Base-by-base conservation (phyloP, 2,113 vertebrate genomes). In the Lipophrys pholis region DNA sequence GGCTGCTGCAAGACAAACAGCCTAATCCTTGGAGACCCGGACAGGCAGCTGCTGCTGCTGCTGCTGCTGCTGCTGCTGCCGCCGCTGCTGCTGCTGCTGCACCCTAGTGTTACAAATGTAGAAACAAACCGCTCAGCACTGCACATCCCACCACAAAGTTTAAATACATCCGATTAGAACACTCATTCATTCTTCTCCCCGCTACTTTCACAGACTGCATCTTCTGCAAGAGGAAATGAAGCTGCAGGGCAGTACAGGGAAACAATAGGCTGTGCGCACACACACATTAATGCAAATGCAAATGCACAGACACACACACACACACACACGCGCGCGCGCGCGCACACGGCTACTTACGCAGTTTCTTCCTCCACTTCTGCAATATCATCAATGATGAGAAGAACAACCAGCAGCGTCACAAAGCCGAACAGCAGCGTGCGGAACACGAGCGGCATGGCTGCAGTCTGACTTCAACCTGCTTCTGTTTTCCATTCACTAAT, bases 311-410 rank as follows among this genome's bases (percentile, higher is more conserved):
- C 55, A 0, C 21, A 5, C 62, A n/a, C 35, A 14, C 30, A 41
- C 30, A 14, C n/a, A n/a, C n/a, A n/a, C n/a, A n/a, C n/a, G n/a
- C n/a, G n/a, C n/a, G n/a, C n/a, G n/a, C n/a, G n/a, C n/a, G n/a
- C n/a, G n/a, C n/a, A n/a, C 14, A 40, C 48, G 16, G 17, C 8
- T 76, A 91, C 93, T 95, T 91, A 97, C 96, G 95, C 93, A 86
- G 93, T 93, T 86, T 96, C 95, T 89, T 96, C 92, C 76, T 96
- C 94, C 84, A 98, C 95, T 95, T 97, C 93, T 66, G 96, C 94
- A 69, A 97, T 94, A 92, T 97, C 96, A 2, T 94, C 95, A 79
- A 97, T 88, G 56, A 97, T 93, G 50, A 98, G 85, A 73, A 96
- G 92, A 53, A 96, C 87, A 58, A 94, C 95, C 14, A 97, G 91